Percentiles rank a stretch among this genome's conserved stretches.
phyloP scores from a whole-genome alignment of 2,113 vertebrate species.

The Procavia capensis region DNA sequence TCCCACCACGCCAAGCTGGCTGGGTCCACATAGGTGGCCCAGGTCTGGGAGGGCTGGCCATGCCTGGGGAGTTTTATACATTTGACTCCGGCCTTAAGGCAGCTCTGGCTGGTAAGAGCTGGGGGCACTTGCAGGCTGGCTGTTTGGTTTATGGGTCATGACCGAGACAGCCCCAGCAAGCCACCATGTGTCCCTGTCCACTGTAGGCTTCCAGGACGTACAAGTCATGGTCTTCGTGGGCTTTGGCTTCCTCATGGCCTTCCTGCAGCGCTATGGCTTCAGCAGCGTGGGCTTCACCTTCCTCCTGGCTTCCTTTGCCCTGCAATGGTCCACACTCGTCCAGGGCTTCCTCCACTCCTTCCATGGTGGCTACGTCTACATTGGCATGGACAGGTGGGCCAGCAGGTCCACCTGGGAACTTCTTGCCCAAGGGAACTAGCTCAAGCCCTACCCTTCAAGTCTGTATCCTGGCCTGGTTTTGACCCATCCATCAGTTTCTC shows the following conservation, averaged over 20 bases:
- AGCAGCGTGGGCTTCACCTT: conserved; percentile 92
- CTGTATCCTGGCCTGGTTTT: background rate
- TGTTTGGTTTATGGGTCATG: background rate
- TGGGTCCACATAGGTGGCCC: background rate
- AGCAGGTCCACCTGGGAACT: background rate
- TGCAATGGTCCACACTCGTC: conserved; percentile 95
- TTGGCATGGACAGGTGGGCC: conserved; percentile 91
- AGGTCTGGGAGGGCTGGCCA: background rate
- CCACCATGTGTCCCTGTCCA: fast-evolving
- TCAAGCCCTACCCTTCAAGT: background rate
- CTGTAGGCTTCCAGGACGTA: conserved; percentile 92
- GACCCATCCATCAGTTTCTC: background rate
- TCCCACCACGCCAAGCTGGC: background rate
- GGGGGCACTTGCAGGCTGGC: background rate
- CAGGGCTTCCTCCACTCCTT: conserved; percentile 92
- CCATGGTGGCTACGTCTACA: conserved; percentile 87
- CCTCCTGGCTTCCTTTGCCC: conserved; percentile 89
- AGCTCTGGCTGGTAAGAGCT: background rate
- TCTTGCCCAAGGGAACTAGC: background rate
- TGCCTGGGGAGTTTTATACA: background rate
- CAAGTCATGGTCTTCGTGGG: conserved; percentile 94
- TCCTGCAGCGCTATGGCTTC: conserved; percentile 92
- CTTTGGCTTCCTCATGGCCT: conserved; percentile 95
- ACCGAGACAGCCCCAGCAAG: background rate
- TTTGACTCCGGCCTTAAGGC: background rate